Evolutionary conservation across 2,797 vertebrate genomes (phyloP), one percentile per base, ranked within the genome.

Genomic region (Galagoides demidoff): DNA sequence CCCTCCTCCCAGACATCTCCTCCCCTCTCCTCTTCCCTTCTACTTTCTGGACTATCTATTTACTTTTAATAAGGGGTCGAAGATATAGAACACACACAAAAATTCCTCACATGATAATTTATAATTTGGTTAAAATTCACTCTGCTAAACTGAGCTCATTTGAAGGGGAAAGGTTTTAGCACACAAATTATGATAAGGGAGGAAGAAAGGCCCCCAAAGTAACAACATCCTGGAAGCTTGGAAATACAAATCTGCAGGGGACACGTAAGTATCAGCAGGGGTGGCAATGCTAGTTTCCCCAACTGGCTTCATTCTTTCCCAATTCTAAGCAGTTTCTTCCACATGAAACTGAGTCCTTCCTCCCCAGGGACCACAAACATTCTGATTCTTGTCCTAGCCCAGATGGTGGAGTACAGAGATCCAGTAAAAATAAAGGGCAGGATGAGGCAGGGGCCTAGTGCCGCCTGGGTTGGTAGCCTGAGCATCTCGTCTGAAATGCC

Each of bases 381-480:
- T 91, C 64, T 39, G 63, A 86, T 85, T 90, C n/a, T 55, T 94
- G 90, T 68, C 57, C 29, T 34, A 78, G 25, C 31, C 88, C 81
- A 96, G 84, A 86, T 79, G 82, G 79, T 64, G 34, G 74, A 83
- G 77, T 55, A 25, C 37, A 52, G 77, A 31, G 77, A 82, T 43
- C 55, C 68, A 83, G 91, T 71, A 45, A 94, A 95, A 96, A 92
- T 76, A 96, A 97, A 97, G 94, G 96, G 96, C 91, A 95, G 43
- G 74, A 43, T 1, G 4, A 79, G 6, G 87, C 52, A 74, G 86
- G 64, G 10, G 2, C 74, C 43, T 13, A 34, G 37, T 59, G 59
- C 34, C 0, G 52, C 81, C 70, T 25, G 29, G 76, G 81, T 22
- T 71, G 87, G 49, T 79, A 91, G 92, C 92, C 74, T 59, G 71